Base-by-base conservation (phyloP, 2,888 invertebrate genomes). In the Ditylenchus weischeri region DNA sequence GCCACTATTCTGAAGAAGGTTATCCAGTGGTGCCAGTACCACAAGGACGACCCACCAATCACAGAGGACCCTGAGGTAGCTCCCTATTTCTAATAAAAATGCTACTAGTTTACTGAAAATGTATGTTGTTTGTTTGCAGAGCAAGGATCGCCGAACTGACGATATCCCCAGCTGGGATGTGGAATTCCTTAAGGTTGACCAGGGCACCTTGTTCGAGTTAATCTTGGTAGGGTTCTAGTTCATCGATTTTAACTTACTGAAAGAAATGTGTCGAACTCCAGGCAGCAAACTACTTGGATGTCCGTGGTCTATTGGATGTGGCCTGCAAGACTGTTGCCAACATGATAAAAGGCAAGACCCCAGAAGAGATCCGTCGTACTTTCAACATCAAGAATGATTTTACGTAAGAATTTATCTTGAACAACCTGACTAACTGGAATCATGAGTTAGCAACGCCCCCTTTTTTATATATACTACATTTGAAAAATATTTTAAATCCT, bases 131-230 rank as follows among this genome's bases (percentile, higher is more conserved):
- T 38, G 38, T 38, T 43, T 43, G 43, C 15, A 43, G 29, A 51
- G 36, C 36, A 71, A 72, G 57, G 93, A 94, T 83, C 96, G 95
- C 83, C 87, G 96, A n/a, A 96, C 96, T 0, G 96, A 98, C 84
- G 96, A 98, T 83, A 98, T 98, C 76, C 92, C 92, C 35, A 92
- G 93, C 0, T 98, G 98, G 98, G 98, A 98, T 86, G 92, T 93
- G 0, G 96, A 98, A 84, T 98, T 98, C 83, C 86, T 99, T 11
- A 98, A 98, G 87, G 95, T 96, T 47, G 94, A 95, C 84, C 94
- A 95, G 84, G 93, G 92, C 69, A 95, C 94, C 0, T 86, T 96
- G 18, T 95, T 94, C 84, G 95, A 95, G 86, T 86, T 96, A 54
- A 95, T 96, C 80, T 86, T 96, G 83, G 86, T 74, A 13, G 15